Evolutionary conservation across 2,113 vertebrate species (phyloP).

Genomic region (Geococcyx californianus): DNA sequence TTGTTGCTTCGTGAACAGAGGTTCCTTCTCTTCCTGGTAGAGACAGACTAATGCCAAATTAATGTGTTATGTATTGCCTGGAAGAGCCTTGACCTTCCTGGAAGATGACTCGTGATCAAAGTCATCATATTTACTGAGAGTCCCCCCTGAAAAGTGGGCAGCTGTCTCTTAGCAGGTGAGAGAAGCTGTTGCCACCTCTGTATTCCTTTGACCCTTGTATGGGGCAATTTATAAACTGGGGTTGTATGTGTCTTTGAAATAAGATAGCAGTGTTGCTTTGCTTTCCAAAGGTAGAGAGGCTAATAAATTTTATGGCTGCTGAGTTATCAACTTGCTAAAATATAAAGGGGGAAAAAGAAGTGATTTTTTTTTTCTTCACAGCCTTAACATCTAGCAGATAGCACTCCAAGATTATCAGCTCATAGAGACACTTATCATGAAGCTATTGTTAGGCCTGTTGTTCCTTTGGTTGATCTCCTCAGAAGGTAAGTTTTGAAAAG

Average conservation of each 20-base stretch:
- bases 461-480: constrained; percentile 9
- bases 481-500: constrained; percentile 56
- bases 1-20: not conserved
- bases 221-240: not conserved
- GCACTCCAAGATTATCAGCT: not conserved
- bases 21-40: not conserved
- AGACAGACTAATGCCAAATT: not conserved
- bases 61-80: constrained; percentile 4
- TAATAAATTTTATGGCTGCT: constrained; percentile 67
- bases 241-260: not conserved
- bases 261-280: not conserved
- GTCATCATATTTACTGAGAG: not conserved
- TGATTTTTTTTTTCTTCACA: not conserved
- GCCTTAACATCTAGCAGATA: not conserved
- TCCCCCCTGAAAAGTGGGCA: not conserved
- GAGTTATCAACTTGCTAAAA: constrained; percentile 24
- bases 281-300: constrained; percentile 52
- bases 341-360: constrained; percentile 44
- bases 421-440: constrained; percentile 26
- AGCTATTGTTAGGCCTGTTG: not conserved
- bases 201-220: not conserved
- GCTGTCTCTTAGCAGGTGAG: not conserved
- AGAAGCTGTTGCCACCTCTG: not conserved
- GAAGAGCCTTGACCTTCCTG: constrained; percentile 18
- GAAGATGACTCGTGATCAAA: not conserved